These are phyloP conservation scores for Deilephila elpenor DNA, from an alignment of 2,888 invertebrate species.

Conservation along the genomic window DNA sequence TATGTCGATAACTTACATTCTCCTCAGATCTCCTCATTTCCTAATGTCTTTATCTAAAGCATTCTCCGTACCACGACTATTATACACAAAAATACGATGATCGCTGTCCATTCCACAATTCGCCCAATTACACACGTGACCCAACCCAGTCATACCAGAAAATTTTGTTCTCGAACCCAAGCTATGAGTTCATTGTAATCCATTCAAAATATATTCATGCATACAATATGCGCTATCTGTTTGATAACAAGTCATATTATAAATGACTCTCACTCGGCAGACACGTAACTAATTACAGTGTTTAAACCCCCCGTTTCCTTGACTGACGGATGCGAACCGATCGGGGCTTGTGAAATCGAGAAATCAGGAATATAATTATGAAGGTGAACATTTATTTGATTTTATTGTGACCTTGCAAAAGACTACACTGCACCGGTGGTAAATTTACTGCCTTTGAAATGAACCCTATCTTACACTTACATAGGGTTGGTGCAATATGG, in stretches of 20 bases:
- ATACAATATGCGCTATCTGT: slow-evolving; percentile 6
- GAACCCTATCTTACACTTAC: too few relatives aligned
- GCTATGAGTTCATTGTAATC: background rate
- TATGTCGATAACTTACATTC: too few relatives aligned
- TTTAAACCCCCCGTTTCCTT: background rate
- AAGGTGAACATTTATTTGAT: background rate
- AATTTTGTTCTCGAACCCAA: background rate
- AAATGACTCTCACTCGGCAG: background rate
- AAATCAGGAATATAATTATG: background rate
- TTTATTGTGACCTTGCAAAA: background rate
- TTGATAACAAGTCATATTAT: slow-evolving; percentile 8
- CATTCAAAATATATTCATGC: background rate
- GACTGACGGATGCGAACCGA: background rate
- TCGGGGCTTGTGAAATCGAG: background rate
- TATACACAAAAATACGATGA: too few relatives aligned
- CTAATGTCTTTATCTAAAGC: too few relatives aligned
- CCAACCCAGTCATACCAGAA: background rate
- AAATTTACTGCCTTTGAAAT: too few relatives aligned
- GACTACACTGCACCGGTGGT: background rate
- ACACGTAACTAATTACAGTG: slow-evolving; percentile 3
- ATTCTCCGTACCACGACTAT: too few relatives aligned
- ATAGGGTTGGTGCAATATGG: too few relatives aligned
- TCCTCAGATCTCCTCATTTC: too few relatives aligned
- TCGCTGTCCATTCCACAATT: too few relatives aligned
- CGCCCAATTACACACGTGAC: background rate